Evolutionary conservation across 2,888 invertebrate genomes (phyloP), one percentile per base, ranked within the genome.

Genomic region (Metellina segmentata): DNA sequence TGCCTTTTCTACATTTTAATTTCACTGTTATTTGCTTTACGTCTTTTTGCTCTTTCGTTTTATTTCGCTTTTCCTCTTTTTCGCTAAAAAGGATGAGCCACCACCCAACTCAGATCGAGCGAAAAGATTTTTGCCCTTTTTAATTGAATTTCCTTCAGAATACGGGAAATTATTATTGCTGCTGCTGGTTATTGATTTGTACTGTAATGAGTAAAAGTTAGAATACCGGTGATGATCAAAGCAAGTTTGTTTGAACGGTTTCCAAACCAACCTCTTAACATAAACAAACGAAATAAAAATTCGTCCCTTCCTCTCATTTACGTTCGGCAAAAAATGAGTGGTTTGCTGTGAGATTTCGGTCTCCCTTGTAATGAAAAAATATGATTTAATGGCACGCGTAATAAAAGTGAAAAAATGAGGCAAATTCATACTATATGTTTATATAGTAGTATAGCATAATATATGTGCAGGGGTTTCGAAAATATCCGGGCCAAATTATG

Each of bases 91-190:
- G 53, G 34, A 87, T 16, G 78, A 70, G 78, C 34, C 70, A 79
- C 78, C 70, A 1, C 69, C 6, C 61, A 7, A n/a, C 19, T 52
- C 34, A 53, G 74, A 34, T 78, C 51, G 51, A 87, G 71, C 52
- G 87, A 81, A 34, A 86, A 34, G 70, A 79, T 79, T 74, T 81
- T 85, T 90, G 61, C 71, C 77, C 53, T 19, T 89, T 81, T 90
- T 90, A 90, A 90, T 90, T 75, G 85, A 90, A 79, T 90, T 90
- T 85, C 81, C 49, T 48, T 75, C 19, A 77, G 69, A 89, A 89
- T 69, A 82, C n/a, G 51, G 69, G 53, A 53, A 74, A 69, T 89
- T 89, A 69, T 89, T 89, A 82, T 89, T 89, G 49, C 77, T 71
- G 71, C 51, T 51, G 77, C 74, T 79, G 52, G 61, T 79, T 90